Conservation (phyloP, 2,113 vertebrate genomes). For the Sigmodon hispidus region DNA sequence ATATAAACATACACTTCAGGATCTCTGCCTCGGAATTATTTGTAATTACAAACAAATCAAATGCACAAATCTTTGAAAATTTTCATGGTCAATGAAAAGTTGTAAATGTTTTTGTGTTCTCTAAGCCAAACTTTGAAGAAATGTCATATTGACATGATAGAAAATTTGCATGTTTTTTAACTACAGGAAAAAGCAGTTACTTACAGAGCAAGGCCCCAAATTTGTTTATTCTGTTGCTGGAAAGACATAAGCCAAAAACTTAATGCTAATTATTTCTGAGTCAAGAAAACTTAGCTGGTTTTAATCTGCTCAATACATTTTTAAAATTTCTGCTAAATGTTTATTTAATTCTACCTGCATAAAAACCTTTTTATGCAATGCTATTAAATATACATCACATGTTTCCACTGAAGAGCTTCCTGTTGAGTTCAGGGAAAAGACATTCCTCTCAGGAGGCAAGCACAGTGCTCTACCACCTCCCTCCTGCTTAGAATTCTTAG, state of each 20-base stretch:
- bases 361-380: not conserved
- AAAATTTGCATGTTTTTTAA: constrained; percentile 24
- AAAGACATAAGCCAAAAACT: not conserved
- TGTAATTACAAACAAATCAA: not conserved
- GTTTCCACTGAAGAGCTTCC: not conserved
- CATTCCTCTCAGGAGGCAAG: not conserved
- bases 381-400: not conserved
- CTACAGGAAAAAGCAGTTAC: not conserved
- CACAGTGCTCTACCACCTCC: not conserved
- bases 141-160: not conserved
- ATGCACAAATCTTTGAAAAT: not conserved
- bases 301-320: not conserved
- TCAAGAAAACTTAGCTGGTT: not conserved
- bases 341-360: not conserved
- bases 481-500: not conserved
- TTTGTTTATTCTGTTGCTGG: not conserved
- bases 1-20: not conserved
- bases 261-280: not conserved
- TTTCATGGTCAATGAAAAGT: not conserved
- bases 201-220: not conserved
- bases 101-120: constrained; percentile 7
- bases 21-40: not conserved
- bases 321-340: not conserved
- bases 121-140: not conserved
- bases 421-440: not conserved